Evolutionary conservation across 2,888 invertebrate species (phyloP).

Genomic region (Conus canariensis): DNA sequence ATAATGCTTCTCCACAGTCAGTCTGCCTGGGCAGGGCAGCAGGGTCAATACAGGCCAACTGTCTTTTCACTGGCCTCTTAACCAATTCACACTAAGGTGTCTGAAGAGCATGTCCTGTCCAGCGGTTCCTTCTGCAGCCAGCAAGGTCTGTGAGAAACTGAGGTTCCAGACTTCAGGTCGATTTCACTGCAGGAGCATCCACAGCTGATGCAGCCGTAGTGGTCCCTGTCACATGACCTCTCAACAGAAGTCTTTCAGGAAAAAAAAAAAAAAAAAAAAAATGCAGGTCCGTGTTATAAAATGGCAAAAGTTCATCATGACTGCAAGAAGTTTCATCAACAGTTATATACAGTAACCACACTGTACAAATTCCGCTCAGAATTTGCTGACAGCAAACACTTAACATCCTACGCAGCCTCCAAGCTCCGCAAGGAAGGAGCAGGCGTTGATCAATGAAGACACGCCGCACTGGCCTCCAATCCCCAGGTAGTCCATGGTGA

Average conservation of each 20-base stretch:
- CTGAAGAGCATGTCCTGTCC: background rate
- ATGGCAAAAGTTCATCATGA: conserved; percentile 19
- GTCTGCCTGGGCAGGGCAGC: background rate
- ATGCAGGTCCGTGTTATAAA: background rate
- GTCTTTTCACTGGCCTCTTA: background rate
- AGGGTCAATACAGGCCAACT: background rate
- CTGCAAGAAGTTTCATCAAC: background rate
- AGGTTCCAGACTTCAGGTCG: background rate
- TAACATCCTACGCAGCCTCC: background rate
- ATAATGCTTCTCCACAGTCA: background rate
- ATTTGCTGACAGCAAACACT: background rate
- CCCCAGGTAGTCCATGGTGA: background rate
- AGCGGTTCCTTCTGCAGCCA: background rate
- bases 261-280: background rate
- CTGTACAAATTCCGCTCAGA: conserved; percentile 7
- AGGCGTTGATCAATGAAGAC: background rate
- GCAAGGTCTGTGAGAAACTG: background rate
- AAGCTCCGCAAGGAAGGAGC: background rate
- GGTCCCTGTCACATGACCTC: background rate
- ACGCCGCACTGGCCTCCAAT: background rate
- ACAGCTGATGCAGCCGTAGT: conserved; percentile 1
- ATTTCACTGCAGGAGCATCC: background rate
- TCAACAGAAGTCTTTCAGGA: background rate
- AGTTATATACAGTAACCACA: conserved; percentile 16
- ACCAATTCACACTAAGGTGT: background rate